Percentiles rank a stretch among this genome's conserved stretches.
Conservation (phyloP, 2,797 vertebrate species). For the Melanotaenia trifasciata region DNA sequence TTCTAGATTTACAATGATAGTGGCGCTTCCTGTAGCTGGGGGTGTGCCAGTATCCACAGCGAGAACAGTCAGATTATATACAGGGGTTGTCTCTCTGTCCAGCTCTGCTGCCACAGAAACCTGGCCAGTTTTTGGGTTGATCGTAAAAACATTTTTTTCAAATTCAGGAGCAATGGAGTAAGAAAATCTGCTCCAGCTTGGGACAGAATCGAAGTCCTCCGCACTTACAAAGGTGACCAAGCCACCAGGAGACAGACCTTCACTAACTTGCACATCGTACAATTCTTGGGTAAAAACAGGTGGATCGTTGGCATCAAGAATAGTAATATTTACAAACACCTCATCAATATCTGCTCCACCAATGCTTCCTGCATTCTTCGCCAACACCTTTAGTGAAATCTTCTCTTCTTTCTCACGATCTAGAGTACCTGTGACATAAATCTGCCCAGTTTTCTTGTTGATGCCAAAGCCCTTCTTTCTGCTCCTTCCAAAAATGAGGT, state of each 20-base stretch:
- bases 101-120: slow-evolving; percentile 93
- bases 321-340: slow-evolving; percentile 93
- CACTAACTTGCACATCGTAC: slow-evolving; percentile 92
- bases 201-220: slow-evolving; percentile 95
- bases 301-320: slow-evolving; percentile 97
- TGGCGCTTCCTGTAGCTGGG: slow-evolving; percentile 91
- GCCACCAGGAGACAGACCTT: slow-evolving; percentile 91
- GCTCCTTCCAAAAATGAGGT: slow-evolving; percentile 95
- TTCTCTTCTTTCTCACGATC: slow-evolving; percentile 97
- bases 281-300: slow-evolving; percentile 91
- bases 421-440: slow-evolving; percentile 91
- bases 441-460: slow-evolving; percentile 90
- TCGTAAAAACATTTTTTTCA: slow-evolving; percentile 89
- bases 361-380: slow-evolving; percentile 95
- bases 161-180: slow-evolving; percentile 91
- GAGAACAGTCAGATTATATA: slow-evolving; percentile 92
- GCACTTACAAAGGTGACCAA: slow-evolving; percentile 96
- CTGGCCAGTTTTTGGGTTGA: slow-evolving; percentile 95
- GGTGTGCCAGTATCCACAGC: slow-evolving; percentile 93
- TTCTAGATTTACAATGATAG: slow-evolving; percentile 91
- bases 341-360: slow-evolving; percentile 95
- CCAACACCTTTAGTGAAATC: slow-evolving; percentile 92
- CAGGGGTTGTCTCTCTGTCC: slow-evolving; percentile 90
- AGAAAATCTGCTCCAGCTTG: slow-evolving; percentile 97
- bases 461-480: slow-evolving; percentile 94